Conservation (phyloP, 2,888 invertebrate genomes). For the Sthenelais limicola region DNA sequence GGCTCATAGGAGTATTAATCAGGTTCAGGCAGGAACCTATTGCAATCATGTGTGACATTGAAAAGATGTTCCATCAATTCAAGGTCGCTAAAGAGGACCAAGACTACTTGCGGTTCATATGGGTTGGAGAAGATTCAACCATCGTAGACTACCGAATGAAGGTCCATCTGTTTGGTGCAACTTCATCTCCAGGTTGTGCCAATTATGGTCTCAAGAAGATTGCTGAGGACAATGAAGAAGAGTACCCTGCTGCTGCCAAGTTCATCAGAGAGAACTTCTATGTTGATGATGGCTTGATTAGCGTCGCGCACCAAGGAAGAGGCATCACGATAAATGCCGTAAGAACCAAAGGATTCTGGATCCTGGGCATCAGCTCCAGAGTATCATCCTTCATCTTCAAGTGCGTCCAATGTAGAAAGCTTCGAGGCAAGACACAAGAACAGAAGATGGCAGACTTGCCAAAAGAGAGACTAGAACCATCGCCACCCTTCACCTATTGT, state of each 20-base stretch:
- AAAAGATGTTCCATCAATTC: constrained; percentile 49
- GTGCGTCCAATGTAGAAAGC: constrained; percentile 44
- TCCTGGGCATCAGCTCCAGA: constrained; percentile 26
- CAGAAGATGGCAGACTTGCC: constrained; percentile 53
- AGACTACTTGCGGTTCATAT: constrained; percentile 45
- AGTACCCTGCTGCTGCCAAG: constrained; percentile 39
- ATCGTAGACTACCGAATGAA: constrained; percentile 41
- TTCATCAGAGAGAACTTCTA: constrained; percentile 46
- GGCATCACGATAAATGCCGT: constrained; percentile 52
- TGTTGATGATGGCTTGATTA: constrained; percentile 49
- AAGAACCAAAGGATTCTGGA: constrained; percentile 49
- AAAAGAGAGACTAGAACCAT: constrained; percentile 50
- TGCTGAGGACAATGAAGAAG: not conserved
- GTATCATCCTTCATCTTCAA: constrained; percentile 25
- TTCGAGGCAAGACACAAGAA: not conserved
- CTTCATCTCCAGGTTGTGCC: constrained; percentile 35
- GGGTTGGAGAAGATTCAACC: constrained; percentile 39
- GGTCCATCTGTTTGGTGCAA: constrained; percentile 40
- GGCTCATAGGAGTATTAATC: constrained; percentile 40
- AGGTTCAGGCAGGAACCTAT: constrained; percentile 45
- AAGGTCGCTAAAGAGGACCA: constrained; percentile 35
- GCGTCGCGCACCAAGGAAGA: constrained; percentile 51
- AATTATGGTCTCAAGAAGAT: constrained; percentile 38
- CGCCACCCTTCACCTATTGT: constrained; percentile 54
- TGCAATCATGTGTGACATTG: constrained; percentile 48